These are phyloP conservation scores for Syndactyla subalaris DNA, from an alignment of 2,797 vertebrate species.

Conservation along the genomic window DNA sequence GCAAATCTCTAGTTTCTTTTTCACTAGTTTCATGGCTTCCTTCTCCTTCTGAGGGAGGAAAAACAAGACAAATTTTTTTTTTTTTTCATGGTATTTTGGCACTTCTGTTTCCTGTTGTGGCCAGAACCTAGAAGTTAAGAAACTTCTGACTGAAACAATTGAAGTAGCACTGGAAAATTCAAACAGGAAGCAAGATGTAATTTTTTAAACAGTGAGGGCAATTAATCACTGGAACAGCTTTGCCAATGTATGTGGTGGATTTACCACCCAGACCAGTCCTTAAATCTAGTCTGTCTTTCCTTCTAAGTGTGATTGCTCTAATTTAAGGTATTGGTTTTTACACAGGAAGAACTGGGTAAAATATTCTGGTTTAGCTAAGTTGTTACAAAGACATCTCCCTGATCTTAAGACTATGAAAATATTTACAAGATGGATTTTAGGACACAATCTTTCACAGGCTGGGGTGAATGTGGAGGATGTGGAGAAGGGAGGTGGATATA, in stretches of 20 bases:
- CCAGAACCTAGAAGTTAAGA: constrained; percentile 44
- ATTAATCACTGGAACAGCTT: constrained; percentile 30
- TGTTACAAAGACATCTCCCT: neutral
- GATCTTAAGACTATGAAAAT: neutral
- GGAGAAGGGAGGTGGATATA: neutral
- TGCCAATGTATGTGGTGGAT: neutral
- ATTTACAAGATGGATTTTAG: neutral
- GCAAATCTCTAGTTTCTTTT: constrained; percentile 24
- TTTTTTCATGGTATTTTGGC: constrained; percentile 52
- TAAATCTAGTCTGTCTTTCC: neutral
- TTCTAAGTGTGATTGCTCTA: neutral
- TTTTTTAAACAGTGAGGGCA: constrained; percentile 12
- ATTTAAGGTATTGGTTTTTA: neutral
- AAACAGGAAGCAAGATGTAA: constrained; percentile 46
- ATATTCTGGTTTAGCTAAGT: neutral
- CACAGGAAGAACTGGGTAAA: neutral
- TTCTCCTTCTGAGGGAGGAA: constrained; percentile 16
- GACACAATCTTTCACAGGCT: neutral
- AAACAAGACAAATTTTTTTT: constrained; percentile 41
- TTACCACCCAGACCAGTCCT: neutral
- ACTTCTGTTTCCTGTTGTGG: constrained; percentile 64
- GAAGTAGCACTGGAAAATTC: constrained; percentile 33
- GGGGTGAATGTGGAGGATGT: neutral
- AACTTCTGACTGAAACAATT: constrained; percentile 48
- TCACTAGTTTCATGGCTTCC: constrained; percentile 1